Conservation (phyloP, 2,113 vertebrate species). For the Cnemophilus loriae region DNA sequence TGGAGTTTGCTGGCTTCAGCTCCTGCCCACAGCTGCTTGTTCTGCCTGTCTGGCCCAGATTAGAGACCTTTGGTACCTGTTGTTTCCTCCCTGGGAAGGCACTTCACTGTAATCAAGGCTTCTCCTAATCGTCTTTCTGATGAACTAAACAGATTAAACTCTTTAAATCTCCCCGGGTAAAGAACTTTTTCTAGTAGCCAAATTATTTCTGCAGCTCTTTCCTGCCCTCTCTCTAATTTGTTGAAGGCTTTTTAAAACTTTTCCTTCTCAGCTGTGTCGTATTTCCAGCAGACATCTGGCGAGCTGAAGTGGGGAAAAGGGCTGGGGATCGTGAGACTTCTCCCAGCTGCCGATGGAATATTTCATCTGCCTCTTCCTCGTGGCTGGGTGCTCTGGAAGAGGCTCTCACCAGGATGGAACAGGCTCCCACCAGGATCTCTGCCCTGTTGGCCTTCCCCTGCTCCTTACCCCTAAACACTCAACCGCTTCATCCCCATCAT, state of each 20-base stretch:
- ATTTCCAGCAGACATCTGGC: neutral
- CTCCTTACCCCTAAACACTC: neutral
- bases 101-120: conserved; percentile 27
- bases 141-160: conserved; percentile 23
- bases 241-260: neutral
- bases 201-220: neutral
- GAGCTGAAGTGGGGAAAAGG: neutral
- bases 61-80: neutral
- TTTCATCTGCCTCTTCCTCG: neutral
- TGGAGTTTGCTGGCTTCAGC: neutral
- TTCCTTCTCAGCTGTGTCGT: neutral
- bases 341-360: neutral
- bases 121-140: conserved; percentile 4
- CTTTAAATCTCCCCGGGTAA: neutral
- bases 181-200: neutral
- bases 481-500: no score
- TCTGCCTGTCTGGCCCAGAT: neutral
- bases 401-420: neutral
- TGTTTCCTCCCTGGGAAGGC: neutral
- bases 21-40: neutral
- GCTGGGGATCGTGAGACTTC: neutral
- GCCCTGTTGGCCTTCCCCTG: neutral
- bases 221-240: neutral
- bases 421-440: neutral
- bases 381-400: neutral